Evolutionary conservation across 2,113 vertebrate genomes (phyloP).

Genomic region (Gasterosteus aculeatus): DNA sequence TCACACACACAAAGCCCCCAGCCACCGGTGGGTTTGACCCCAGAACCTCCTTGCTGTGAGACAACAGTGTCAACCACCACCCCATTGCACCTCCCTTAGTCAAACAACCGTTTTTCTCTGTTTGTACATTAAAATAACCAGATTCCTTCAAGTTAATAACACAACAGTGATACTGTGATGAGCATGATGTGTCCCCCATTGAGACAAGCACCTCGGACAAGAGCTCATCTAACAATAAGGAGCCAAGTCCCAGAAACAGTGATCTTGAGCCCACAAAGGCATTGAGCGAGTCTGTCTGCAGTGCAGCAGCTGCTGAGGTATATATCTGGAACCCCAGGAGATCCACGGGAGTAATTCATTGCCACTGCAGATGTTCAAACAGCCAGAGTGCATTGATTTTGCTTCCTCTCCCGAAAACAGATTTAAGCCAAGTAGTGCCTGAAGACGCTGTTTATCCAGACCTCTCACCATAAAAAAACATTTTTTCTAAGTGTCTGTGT

Average conservation of each 20-base stretch:
- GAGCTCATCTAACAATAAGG: not conserved
- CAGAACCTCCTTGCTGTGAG: no score
- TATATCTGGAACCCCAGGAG: conserved; percentile 59
- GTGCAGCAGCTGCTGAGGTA: conserved; percentile 49
- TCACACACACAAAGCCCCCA: no score
- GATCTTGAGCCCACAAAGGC: conserved; percentile 5
- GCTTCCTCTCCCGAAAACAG: conserved; percentile 33
- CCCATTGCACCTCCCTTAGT: no score
- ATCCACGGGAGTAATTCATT: conserved; percentile 67
- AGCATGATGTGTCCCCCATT: not conserved
- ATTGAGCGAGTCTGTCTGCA: conserved; percentile 36
- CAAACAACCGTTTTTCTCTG: no score
- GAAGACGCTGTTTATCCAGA: conserved; percentile 9
- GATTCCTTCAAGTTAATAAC: not conserved
- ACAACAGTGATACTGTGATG: not conserved
- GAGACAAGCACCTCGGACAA: not conserved
- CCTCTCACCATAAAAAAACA: not conserved
- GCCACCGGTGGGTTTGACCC: no score
- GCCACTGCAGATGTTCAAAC: conserved; percentile 73
- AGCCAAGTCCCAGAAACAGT: conserved; percentile 3
- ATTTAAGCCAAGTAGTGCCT: not conserved
- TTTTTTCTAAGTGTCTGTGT: not conserved
- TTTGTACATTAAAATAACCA: no score
- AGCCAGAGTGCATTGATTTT: conserved; percentile 62
- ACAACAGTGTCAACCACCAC: no score